A percentile compares a stretch with the other conserved stretches of the same genome.
Conservation (phyloP, 2,797 vertebrate species). For the Sebastes hopkinsi region DNA sequence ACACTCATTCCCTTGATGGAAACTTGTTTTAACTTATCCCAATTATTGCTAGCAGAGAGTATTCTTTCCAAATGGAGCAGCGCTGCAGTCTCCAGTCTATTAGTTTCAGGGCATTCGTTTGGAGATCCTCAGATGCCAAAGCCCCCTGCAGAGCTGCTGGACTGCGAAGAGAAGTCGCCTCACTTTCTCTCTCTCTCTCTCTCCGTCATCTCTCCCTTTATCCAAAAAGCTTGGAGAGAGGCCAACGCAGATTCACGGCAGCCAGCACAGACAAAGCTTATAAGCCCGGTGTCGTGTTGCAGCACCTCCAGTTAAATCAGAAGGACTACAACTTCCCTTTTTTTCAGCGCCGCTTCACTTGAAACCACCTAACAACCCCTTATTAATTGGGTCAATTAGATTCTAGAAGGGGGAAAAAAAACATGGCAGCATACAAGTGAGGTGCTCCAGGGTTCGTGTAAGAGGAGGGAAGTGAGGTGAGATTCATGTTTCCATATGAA, state of each 20-base stretch:
- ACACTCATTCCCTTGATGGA: slow-evolving; percentile 17
- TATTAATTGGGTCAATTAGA: slow-evolving; percentile 76
- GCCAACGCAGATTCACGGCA: slow-evolving; percentile 61
- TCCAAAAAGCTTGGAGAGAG: slow-evolving; percentile 65
- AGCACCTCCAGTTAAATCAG: slow-evolving; percentile 54
- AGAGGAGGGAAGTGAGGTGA: slow-evolving; percentile 5
- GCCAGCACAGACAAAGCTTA: slow-evolving; percentile 59
- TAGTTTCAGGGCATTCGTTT: slow-evolving; percentile 59
- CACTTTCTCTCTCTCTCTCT: slow-evolving; percentile 43
- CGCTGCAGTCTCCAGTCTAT: slow-evolving; percentile 41
- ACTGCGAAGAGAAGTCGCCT: slow-evolving; percentile 50
- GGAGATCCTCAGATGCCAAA: slow-evolving; percentile 55
- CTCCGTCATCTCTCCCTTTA: slow-evolving; percentile 37
- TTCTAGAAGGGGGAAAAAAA: slow-evolving; percentile 42
- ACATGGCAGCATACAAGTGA: slow-evolving; percentile 44
- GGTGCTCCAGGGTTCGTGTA: slow-evolving; percentile 46
- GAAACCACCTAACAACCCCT: slow-evolving; percentile 35
- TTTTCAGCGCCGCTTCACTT: slow-evolving; percentile 35
- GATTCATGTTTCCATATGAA: slow-evolving; percentile 46
- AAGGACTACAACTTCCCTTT: slow-evolving; percentile 51
- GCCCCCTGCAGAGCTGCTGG: slow-evolving; percentile 63
- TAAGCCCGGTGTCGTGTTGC: slow-evolving; percentile 67
- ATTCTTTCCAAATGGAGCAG: slow-evolving; percentile 47
- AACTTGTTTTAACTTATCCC: slow-evolving; percentile 33
- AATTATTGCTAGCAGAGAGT: slow-evolving; percentile 51